A percentile compares a stretch with the other conserved stretches of the same genome.
Evolutionary conservation across 2,113 vertebrate species (phyloP).

Genomic region (Platysternon megacephalum): DNA sequence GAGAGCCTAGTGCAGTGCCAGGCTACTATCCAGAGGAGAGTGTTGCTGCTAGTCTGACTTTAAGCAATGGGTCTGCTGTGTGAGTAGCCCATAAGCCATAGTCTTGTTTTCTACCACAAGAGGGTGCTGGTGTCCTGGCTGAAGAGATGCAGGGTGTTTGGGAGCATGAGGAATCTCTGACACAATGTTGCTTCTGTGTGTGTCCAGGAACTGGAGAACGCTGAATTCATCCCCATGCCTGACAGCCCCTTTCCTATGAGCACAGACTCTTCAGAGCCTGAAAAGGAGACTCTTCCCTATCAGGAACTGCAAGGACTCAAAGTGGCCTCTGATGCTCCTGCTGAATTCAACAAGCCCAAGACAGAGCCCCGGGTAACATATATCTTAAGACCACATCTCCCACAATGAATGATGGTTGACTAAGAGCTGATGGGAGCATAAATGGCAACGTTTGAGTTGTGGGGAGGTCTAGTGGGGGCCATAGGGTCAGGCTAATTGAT

Average conservation of each 20-base stretch:
- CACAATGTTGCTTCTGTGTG: constrained; percentile 33
- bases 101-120: constrained; percentile 47
- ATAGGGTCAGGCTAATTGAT: not conserved
- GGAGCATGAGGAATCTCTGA: constrained; percentile 28
- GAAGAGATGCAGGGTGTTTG: not conserved
- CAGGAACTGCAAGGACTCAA: constrained; percentile 90
- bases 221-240: constrained; percentile 97
- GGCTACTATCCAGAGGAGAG: not conserved
- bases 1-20: too few species aligned
- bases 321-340: constrained; percentile 81
- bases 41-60: not conserved
- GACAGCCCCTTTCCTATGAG: constrained; percentile 79
- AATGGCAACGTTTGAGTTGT: constrained; percentile 1
- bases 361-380: constrained; percentile 74
- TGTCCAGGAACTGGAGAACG: constrained; percentile 92
- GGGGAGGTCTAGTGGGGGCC: not conserved
- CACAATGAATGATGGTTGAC: not conserved
- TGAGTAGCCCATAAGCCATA: not conserved
- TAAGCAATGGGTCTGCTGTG: not conserved
- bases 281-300: constrained; percentile 82
- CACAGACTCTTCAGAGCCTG: constrained; percentile 76
- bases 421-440: not conserved
- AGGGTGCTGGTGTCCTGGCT: constrained; percentile 50
- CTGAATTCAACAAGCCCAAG: constrained; percentile 63
- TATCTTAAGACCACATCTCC: not conserved